Evolutionary conservation across 2,888 invertebrate species (phyloP).

Genomic region (Hemicrepidius hirtus): DNA sequence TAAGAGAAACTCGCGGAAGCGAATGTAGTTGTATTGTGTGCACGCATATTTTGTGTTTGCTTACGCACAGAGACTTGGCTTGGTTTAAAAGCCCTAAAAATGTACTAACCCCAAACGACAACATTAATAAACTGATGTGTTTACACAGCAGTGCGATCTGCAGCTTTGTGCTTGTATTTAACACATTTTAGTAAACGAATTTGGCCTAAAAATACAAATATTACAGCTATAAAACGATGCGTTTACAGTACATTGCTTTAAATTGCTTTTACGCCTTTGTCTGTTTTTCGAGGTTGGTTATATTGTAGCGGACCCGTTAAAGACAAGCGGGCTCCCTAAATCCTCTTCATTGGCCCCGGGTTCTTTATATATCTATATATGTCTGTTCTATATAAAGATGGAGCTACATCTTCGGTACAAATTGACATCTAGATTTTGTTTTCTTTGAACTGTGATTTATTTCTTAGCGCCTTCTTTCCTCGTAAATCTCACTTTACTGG

Average conservation of each 20-base stretch:
- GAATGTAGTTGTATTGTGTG: neutral
- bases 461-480: constrained; percentile 40
- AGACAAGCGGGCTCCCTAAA: constrained; percentile 55
- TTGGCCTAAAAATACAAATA: constrained; percentile 45
- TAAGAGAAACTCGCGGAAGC: neutral
- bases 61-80: constrained; percentile 18
- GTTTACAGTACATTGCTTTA: constrained; percentile 51
- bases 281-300: constrained; percentile 46
- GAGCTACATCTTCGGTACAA: constrained; percentile 51
- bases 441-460: constrained; percentile 52
- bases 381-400: constrained; percentile 50
- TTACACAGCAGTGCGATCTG: constrained; percentile 9
- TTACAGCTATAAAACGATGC: constrained; percentile 43
- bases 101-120: constrained; percentile 25
- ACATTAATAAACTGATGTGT: constrained; percentile 33
- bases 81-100: constrained; percentile 23
- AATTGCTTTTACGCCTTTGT: constrained; percentile 51
- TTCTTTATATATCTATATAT: constrained; percentile 47
- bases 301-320: constrained; percentile 53
- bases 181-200: constrained; percentile 48
- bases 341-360: constrained; percentile 54
- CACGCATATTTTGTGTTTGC: constrained; percentile 7
- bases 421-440: constrained; percentile 58
- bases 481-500: constrained; percentile 46
- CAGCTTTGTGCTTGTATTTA: constrained; percentile 42